A percentile compares a stretch with the other conserved stretches of the same genome.
Conservation (phyloP, 2,797 vertebrate genomes). For the Tachyglossus aculeatus region DNA sequence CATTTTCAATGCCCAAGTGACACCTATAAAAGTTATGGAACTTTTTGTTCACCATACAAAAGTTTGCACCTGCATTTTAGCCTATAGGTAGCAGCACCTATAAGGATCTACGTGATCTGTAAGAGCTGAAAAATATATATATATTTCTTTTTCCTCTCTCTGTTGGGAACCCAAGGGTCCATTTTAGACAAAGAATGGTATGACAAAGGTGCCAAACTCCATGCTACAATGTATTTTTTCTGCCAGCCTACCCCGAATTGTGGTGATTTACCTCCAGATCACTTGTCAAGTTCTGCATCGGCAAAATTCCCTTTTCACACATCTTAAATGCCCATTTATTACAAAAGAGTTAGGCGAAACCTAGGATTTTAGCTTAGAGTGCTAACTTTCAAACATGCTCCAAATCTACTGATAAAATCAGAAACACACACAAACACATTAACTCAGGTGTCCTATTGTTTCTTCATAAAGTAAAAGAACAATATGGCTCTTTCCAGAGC, state of each 20-base stretch:
- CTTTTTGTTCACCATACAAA: not conserved
- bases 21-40: not conserved
- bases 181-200: not conserved
- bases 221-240: fast-evolving
- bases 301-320: not conserved
- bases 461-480: too few species aligned
- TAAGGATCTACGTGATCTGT: not conserved
- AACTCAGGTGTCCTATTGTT: too few species aligned
- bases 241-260: not conserved
- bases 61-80: not conserved
- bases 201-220: not conserved
- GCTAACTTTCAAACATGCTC: too few species aligned
- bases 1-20: not conserved
- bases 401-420: too few species aligned
- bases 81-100: not conserved
- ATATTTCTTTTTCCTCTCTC: not conserved
- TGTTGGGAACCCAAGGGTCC: not conserved
- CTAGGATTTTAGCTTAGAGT: too few species aligned
- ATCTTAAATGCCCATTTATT: too few species aligned
- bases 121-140: not conserved
- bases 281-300: not conserved
- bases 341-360: too few species aligned
- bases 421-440: too few species aligned
- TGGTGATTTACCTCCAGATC: fast-evolving
- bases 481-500: too few species aligned